Conservation (phyloP, 2,797 vertebrate genomes). For the Dipus sagitta region DNA sequence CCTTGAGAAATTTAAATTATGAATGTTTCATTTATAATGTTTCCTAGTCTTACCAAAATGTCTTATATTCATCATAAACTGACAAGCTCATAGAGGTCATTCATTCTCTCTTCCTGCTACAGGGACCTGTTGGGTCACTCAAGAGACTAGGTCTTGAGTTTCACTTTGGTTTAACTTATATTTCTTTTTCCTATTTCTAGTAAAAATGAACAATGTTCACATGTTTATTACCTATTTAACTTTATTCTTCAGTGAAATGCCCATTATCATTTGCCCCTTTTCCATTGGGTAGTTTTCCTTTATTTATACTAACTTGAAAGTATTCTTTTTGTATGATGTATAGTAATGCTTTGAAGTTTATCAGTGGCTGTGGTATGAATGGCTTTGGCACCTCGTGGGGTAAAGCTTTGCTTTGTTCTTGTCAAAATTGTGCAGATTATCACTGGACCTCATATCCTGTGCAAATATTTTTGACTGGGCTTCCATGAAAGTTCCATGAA, state of each 20-base stretch:
- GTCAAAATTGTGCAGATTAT: neutral
- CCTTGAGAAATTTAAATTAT: constrained; percentile 81
- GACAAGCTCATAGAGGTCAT: constrained; percentile 28
- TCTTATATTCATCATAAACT: neutral
- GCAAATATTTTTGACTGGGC: neutral
- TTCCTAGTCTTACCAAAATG: constrained; percentile 39
- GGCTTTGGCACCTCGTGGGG: neutral
- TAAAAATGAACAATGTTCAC: neutral
- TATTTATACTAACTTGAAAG: neutral
- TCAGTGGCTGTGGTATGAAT: neutral
- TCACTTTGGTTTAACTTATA: neutral
- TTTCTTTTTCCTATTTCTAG: neutral
- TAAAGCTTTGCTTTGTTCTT: constrained; percentile 7
- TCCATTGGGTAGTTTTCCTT: neutral
- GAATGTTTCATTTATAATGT: constrained; percentile 71
- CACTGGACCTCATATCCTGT: neutral
- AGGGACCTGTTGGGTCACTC: neutral
- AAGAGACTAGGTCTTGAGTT: constrained; percentile 30
- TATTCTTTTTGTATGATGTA: neutral
- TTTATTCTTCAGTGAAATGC: constrained; percentile 3
- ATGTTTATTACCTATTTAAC: neutral
- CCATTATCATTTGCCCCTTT: neutral
- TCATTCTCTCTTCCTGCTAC: constrained; percentile 28
- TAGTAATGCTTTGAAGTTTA: neutral
- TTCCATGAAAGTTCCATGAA: constrained; percentile 2